Evolutionary conservation across 2,797 vertebrate species (phyloP).

Genomic region (Coranthus polyacanthus): DNA sequence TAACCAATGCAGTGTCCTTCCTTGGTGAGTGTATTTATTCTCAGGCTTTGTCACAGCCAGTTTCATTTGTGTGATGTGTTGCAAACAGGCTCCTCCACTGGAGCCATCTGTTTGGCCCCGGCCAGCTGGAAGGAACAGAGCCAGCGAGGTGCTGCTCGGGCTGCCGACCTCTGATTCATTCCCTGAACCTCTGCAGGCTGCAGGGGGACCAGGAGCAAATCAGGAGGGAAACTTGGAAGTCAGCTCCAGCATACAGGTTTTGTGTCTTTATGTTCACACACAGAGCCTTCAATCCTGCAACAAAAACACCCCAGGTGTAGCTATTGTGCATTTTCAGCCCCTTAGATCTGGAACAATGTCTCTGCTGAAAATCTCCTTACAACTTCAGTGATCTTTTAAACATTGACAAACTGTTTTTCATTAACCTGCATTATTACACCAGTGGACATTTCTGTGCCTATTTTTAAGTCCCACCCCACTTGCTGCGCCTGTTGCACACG

Average conservation of each 20-base stretch:
- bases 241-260: constrained; percentile 4
- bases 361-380: background rate
- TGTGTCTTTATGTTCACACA: background rate
- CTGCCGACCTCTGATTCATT: constrained; percentile 25
- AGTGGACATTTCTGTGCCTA: background rate
- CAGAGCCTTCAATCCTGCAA: background rate
- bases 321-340: background rate
- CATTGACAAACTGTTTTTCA: no score
- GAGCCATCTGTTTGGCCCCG: constrained; percentile 38
- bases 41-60: constrained; percentile 55
- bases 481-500: no score
- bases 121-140: constrained; percentile 33
- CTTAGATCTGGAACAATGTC: background rate
- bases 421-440: background rate
- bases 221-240: constrained; percentile 12
- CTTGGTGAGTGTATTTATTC: constrained; percentile 58
- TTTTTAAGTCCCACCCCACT: no score
- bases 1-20: constrained; percentile 37
- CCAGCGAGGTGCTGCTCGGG: constrained; percentile 1
- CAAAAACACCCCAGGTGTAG: background rate
- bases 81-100: constrained; percentile 27
- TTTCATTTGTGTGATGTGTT: constrained; percentile 31
- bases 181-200: constrained; percentile 17
- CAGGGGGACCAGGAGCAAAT: constrained; percentile 11
- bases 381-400: no score